These are phyloP conservation scores for Acrocephalus kingi DNA, from an alignment of 2,113 vertebrate genomes.

Conservation along the genomic window DNA sequence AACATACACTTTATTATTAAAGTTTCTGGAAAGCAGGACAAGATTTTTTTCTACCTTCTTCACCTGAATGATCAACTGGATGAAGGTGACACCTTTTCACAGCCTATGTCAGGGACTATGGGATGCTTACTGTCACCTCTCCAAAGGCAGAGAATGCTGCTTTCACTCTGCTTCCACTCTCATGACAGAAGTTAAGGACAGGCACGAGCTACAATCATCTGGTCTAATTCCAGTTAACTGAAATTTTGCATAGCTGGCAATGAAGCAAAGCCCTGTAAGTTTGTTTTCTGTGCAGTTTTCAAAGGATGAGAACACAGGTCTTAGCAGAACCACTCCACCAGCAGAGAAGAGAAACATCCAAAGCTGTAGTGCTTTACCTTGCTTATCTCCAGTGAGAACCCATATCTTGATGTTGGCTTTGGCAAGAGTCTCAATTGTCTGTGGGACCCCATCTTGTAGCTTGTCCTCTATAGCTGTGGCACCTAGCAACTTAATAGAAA, in stretches of 20 bases:
- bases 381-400: constrained; percentile 96
- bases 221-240: background rate
- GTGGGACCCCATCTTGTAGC: constrained; percentile 91
- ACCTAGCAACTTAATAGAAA: constrained; percentile 80
- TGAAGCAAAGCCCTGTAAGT: background rate
- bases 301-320: background rate
- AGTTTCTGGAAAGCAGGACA: background rate
- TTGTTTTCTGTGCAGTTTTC: background rate
- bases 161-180: background rate
- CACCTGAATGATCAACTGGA: background rate
- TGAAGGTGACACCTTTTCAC: background rate
- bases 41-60: background rate
- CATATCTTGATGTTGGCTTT: constrained; percentile 94
- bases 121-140: background rate
- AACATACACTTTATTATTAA: background rate
- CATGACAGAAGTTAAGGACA: background rate
- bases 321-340: background rate
- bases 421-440: constrained; percentile 87
- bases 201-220: background rate
- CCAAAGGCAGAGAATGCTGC: background rate
- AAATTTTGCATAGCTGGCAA: background rate
- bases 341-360: background rate
- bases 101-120: background rate
- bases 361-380: constrained; percentile 75
- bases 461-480: constrained; percentile 95